Percentiles rank a stretch among this genome's conserved stretches.
Evolutionary conservation across 2,888 invertebrate species (phyloP).

Genomic region (Bimastos eiseni): DNA sequence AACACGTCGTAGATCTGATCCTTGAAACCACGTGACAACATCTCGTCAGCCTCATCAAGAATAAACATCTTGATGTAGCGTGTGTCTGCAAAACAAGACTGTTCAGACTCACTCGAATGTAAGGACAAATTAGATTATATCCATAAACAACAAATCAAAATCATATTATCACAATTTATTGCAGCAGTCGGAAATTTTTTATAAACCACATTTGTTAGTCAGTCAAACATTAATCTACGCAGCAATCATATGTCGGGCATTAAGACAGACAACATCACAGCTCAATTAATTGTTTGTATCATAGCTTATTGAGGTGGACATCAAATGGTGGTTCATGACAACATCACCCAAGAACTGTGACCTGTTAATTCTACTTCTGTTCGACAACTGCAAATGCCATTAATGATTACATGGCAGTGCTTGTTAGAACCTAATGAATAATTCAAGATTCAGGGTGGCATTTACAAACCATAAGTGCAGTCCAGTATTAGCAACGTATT

Average conservation of each 20-base stretch:
- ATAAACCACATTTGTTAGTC: too few relatives aligned
- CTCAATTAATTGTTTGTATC: neutral
- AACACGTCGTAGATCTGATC: conserved; percentile 72
- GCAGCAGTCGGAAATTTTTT: too few relatives aligned
- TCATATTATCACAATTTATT: neutral
- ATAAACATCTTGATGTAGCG: conserved; percentile 46
- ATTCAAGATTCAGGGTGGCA: too few relatives aligned
- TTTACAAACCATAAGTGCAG: too few relatives aligned
- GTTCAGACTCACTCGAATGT: neutral
- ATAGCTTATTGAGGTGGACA: neutral
- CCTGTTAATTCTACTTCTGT: neutral
- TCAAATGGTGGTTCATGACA: neutral
- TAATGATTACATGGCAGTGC: neutral
- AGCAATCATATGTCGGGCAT: neutral
- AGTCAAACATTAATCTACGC: neutral
- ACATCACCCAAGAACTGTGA: conserved; percentile 6
- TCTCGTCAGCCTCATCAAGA: conserved; percentile 72
- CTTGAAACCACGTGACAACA: conserved; percentile 98
- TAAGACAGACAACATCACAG: neutral
- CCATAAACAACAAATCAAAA: neutral
- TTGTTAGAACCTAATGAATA: neutral
- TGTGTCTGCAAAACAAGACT: conserved; percentile 37
- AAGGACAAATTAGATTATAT: neutral
- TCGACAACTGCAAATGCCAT: conserved; percentile 5
- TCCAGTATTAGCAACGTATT: too few relatives aligned